A percentile compares a stretch with the other conserved stretches of the same genome.
Conservation (phyloP, 2,888 invertebrate species). For the Drosophila imparisetae region DNA sequence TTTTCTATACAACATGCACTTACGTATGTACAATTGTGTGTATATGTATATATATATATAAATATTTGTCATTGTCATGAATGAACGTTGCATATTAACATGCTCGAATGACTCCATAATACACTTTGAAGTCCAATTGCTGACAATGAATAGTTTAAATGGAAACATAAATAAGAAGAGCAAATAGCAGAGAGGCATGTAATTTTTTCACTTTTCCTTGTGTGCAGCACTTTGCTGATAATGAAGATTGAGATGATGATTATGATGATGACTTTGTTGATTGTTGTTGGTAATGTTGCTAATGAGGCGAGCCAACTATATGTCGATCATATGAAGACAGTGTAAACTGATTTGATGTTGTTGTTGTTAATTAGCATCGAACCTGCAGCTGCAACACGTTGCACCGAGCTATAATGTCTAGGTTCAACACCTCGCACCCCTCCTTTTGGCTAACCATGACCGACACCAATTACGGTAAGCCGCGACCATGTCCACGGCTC, state of each 20-base stretch:
- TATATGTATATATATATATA: slow-evolving; percentile 3
- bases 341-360: slow-evolving; percentile 47
- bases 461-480: slow-evolving; percentile 66
- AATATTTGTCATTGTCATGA: slow-evolving; percentile 44
- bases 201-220: slow-evolving; percentile 64
- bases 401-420: slow-evolving; percentile 25
- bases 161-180: slow-evolving; percentile 43
- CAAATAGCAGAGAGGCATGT: not conserved
- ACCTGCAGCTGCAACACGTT: slow-evolving; percentile 57
- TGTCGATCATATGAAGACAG: slow-evolving; percentile 58
- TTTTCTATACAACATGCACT: slow-evolving; percentile 11
- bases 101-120: slow-evolving; percentile 23
- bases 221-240: slow-evolving; percentile 9
- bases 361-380: slow-evolving; percentile 70
- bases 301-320: slow-evolving; percentile 64
- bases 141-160: slow-evolving; percentile 72
- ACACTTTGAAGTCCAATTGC: slow-evolving; percentile 51
- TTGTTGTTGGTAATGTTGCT: slow-evolving; percentile 48
- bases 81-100: slow-evolving; percentile 12
- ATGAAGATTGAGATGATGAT: slow-evolving; percentile 25
- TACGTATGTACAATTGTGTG: not conserved
- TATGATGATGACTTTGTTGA: slow-evolving; percentile 22
- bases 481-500: slow-evolving; percentile 64
- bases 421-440: slow-evolving; percentile 16
- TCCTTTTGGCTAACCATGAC: slow-evolving; percentile 50